Conservation (phyloP, 2,888 invertebrate species). For the Liopterus haemorrhoidalis region DNA sequence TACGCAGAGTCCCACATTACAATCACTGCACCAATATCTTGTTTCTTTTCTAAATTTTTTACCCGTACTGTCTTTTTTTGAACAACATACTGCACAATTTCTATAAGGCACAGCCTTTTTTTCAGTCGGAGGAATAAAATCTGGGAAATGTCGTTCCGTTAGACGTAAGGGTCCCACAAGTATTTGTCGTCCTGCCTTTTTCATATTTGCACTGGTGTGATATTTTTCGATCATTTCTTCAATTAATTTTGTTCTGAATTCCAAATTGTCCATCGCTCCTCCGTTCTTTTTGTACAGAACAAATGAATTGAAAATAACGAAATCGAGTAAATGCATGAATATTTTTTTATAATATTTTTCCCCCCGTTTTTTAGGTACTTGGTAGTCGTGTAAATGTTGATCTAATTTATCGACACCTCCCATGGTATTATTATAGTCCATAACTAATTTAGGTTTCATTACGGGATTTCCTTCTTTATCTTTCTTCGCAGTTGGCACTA, state of each 20-base stretch:
- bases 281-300: conserved; percentile 21
- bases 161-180: conserved; percentile 17
- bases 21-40: conserved; percentile 24
- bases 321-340: conserved; percentile 12
- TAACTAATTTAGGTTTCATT: background rate
- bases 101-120: conserved; percentile 21
- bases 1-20: conserved; percentile 22
- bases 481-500: too few species aligned
- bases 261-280: conserved; percentile 20
- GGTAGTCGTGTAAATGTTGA: conserved; percentile 6
- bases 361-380: conserved; percentile 10
- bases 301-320: conserved; percentile 18
- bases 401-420: background rate
- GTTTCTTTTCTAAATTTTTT: conserved; percentile 21
- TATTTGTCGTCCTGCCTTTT: conserved; percentile 14
- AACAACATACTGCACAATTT: conserved; percentile 17
- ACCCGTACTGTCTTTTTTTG: conserved; percentile 17
- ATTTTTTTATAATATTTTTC: conserved; percentile 18
- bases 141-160: conserved; percentile 26
- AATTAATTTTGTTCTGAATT: conserved; percentile 19
- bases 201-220: conserved; percentile 8
- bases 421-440: conserved; percentile 1
- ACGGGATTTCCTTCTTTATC: background rate
- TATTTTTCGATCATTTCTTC: conserved; percentile 25
- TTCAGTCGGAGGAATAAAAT: conserved; percentile 23